A percentile compares a stretch with the other conserved stretches of the same genome.
Conservation (phyloP, 2,113 vertebrate species). For the Notechis scutatus region DNA sequence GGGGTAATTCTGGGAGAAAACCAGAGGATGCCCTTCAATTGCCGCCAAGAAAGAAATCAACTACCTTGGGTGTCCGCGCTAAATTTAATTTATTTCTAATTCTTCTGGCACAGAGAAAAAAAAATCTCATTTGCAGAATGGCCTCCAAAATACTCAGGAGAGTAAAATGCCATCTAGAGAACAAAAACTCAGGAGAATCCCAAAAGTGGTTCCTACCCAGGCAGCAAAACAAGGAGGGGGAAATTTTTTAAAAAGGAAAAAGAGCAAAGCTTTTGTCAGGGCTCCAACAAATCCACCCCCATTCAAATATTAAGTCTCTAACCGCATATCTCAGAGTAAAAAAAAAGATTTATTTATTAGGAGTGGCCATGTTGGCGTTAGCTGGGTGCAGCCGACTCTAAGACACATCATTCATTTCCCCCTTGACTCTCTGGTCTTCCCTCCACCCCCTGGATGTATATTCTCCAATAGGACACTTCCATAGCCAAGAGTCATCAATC, state of each 20-base stretch:
- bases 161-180: background rate
- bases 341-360: no score
- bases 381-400: no score
- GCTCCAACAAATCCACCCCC: no score
- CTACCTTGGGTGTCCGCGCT: background rate
- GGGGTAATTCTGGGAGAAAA: background rate
- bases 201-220: background rate
- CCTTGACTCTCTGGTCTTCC: no score
- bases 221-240: no score
- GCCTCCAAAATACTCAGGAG: background rate
- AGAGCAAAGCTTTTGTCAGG: background rate
- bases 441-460: no score
- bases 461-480: no score
- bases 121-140: background rate
- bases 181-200: background rate
- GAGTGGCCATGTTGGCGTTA: no score
- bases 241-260: background rate
- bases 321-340: no score
- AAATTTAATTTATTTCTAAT: background rate
- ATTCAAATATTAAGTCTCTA: no score
- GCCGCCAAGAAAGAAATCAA: background rate
- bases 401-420: no score
- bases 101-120: background rate
- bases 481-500: no score
- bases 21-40: background rate